phyloP scores from a whole-genome alignment of 2,113 vertebrate species.

The Apteryx mantelli region DNA sequence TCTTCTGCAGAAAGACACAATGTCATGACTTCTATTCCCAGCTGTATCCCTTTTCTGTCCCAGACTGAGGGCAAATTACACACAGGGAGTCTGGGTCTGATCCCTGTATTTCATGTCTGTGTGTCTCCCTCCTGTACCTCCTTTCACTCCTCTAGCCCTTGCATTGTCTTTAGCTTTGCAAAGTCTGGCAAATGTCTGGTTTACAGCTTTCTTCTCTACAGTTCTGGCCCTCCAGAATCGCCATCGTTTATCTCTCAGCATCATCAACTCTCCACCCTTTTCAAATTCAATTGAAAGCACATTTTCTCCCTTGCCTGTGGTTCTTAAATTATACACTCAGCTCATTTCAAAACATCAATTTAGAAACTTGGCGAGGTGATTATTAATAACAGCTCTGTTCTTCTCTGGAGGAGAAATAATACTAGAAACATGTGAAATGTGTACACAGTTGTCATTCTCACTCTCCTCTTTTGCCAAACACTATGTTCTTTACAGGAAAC shows the following conservation, averaged over 20 bases:
- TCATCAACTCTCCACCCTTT: slow-evolving; percentile 32
- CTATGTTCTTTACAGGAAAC: slow-evolving; percentile 13
- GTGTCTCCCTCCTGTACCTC: not conserved
- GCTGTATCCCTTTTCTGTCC: not conserved
- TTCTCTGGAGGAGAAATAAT: slow-evolving; percentile 36
- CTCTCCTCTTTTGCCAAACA: slow-evolving; percentile 33
- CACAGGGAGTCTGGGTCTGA: not conserved
- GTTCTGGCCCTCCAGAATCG: not conserved
- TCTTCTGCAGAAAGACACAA: not conserved
- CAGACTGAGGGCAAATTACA: not conserved
- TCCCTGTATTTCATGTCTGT: not conserved
- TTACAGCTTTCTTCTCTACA: not conserved
- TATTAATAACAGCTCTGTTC: slow-evolving; percentile 65
- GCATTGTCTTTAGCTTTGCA: not conserved
- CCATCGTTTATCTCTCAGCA: not conserved
- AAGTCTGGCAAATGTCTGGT: not conserved
- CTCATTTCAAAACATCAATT: slow-evolving; percentile 50
- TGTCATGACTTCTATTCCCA: not conserved
- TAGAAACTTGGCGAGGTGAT: slow-evolving; percentile 53
- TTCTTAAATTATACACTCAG: slow-evolving; percentile 44
- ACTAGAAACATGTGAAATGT: slow-evolving; percentile 49
- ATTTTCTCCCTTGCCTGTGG: slow-evolving; percentile 26
- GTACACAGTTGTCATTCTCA: slow-evolving; percentile 58
- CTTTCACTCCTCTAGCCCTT: not conserved
- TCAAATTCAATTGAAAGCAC: slow-evolving; percentile 38